A percentile compares a stretch with the other conserved stretches of the same genome.
Evolutionary conservation across 2,113 vertebrate species (phyloP).

Genomic region (Hydropotes inermis): DNA sequence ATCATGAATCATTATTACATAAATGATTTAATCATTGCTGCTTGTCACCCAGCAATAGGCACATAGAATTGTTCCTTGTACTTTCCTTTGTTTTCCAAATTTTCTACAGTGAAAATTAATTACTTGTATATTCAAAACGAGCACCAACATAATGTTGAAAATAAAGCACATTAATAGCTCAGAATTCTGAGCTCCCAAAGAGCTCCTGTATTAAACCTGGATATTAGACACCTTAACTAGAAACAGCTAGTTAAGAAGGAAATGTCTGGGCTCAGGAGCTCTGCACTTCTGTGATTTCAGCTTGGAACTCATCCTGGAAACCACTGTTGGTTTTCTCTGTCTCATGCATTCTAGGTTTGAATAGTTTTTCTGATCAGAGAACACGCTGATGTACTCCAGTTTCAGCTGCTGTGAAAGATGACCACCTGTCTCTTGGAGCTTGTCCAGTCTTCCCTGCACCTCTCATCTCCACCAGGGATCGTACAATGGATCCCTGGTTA

Average conservation of each 20-base stretch:
- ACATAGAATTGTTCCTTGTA: background rate
- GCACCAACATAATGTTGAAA: conserved; percentile 21
- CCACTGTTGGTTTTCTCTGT: background rate
- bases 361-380: background rate
- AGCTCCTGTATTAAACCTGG: background rate
- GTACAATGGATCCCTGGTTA: background rate
- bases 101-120: conserved; percentile 3
- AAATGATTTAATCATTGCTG: background rate
- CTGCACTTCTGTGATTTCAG: background rate
- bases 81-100: background rate
- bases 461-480: background rate
- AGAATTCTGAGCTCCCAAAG: background rate
- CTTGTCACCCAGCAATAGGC: background rate
- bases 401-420: background rate
- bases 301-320: background rate
- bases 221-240: background rate
- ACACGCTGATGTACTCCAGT: background rate
- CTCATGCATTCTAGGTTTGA: background rate
- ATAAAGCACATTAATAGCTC: background rate
- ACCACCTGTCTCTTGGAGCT: background rate
- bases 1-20: background rate
- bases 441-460: background rate
- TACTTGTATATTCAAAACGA: background rate
- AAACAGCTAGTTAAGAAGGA: background rate
- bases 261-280: background rate